Evolutionary conservation across 2,113 vertebrate genomes (phyloP).

Genomic region (Thymallus thymallus): DNA sequence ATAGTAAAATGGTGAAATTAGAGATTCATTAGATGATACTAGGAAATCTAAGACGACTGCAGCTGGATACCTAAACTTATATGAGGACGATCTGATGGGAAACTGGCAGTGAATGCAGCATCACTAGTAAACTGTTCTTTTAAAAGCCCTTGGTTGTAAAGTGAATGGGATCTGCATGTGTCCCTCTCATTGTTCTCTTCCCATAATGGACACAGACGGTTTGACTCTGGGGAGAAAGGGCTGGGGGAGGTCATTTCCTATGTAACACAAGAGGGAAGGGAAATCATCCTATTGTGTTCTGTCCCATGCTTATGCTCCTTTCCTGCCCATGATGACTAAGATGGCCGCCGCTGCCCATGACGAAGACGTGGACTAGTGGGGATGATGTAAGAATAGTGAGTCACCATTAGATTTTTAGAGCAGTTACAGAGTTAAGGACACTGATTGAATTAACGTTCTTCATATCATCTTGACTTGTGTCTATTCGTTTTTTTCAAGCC

Average conservation of each 20-base stretch:
- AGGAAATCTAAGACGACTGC: not conserved
- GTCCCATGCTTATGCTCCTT: conserved; percentile 1
- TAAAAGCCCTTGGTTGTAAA: conserved; percentile 7
- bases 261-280: conserved; percentile 44
- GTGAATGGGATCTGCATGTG: conserved; percentile 38
- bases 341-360: not conserved
- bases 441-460: not conserved
- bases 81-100: conserved; percentile 6
- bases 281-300: conserved; percentile 51
- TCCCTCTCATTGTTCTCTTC: conserved; percentile 30
- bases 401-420: not conserved
- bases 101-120: conserved; percentile 24
- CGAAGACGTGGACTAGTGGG: not conserved
- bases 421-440: not conserved
- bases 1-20: not conserved
- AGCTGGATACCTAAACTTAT: not conserved
- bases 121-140: not conserved
- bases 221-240: not conserved
- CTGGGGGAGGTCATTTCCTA: conserved; percentile 29
- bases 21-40: not conserved
- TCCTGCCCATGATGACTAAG: not conserved
- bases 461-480: not conserved
- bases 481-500: too few relatives aligned
- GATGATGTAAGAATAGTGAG: not conserved
- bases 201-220: not conserved